phyloP scores from a whole-genome alignment of 2,113 vertebrate genomes.

The Rhinolophus sinicus region DNA sequence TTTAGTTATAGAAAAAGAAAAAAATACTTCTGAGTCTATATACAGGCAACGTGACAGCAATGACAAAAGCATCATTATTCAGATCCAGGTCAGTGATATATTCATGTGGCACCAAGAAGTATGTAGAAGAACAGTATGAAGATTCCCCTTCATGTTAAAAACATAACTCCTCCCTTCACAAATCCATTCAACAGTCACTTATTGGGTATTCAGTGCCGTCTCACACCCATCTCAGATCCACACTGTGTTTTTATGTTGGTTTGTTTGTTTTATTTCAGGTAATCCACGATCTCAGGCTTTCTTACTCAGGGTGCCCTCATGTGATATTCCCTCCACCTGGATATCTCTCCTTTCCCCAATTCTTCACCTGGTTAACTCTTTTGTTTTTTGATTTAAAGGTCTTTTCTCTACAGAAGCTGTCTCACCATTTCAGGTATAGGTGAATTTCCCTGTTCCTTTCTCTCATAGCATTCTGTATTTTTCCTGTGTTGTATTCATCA shows the following conservation, averaged over 20 bases:
- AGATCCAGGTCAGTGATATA: not conserved
- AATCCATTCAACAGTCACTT: not conserved
- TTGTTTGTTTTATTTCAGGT: not conserved
- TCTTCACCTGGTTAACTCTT: not conserved
- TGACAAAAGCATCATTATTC: not conserved
- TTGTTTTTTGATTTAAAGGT: not conserved
- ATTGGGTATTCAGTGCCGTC: not conserved
- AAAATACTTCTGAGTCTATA: not conserved
- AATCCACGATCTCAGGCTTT: not conserved
- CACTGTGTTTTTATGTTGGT: not conserved
- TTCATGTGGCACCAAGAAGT: not conserved
- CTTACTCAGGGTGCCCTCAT: not conserved
- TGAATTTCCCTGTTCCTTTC: not conserved
- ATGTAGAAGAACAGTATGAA: not conserved
- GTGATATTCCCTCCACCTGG: not conserved
- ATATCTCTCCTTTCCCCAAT: no score
- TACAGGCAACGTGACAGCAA: not conserved
- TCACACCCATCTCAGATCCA: not conserved
- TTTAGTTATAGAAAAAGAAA: not conserved
- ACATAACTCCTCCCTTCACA: no score
- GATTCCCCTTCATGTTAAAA: not conserved
- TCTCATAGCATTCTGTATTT: accelerated
- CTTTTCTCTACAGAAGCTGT: not conserved
- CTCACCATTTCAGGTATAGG: not conserved
- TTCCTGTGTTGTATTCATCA: not conserved